phyloP scores from a whole-genome alignment of 2,797 vertebrate species.

The Psittacula echo region DNA sequence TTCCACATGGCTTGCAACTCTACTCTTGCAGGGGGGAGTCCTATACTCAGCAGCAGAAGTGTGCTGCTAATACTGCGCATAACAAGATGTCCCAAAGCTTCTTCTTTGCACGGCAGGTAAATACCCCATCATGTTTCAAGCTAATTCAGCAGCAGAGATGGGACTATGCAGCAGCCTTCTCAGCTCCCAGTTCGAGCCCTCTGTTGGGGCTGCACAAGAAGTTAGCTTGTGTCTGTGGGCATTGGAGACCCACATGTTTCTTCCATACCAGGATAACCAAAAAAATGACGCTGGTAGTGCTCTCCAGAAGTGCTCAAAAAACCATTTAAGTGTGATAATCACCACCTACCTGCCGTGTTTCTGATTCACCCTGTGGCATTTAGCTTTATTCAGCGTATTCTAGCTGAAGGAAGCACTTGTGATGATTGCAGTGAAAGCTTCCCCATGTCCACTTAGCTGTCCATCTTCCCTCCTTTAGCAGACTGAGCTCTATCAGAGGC shows the following conservation, averaged over 20 bases:
- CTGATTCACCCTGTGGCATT: background rate
- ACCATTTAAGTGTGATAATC: background rate
- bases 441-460: background rate
- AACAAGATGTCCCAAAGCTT: background rate
- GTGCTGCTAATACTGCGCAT: accelerated
- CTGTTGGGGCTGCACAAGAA: background rate
- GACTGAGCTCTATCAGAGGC: background rate
- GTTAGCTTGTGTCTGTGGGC: background rate
- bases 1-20: background rate
- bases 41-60: background rate
- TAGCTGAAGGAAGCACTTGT: background rate
- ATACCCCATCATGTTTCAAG: accelerated
- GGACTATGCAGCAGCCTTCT: background rate
- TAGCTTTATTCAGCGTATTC: background rate
- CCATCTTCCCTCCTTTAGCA: background rate
- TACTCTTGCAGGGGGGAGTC: background rate
- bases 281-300: background rate
- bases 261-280: background rate
- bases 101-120: background rate
- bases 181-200: background rate
- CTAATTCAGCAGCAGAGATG: background rate
- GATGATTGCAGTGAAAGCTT: background rate
- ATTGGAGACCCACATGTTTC: background rate
- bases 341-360: background rate
- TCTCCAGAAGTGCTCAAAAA: background rate